phyloP scores from a whole-genome alignment of 2,113 vertebrate genomes.

The Grallaria varia region DNA sequence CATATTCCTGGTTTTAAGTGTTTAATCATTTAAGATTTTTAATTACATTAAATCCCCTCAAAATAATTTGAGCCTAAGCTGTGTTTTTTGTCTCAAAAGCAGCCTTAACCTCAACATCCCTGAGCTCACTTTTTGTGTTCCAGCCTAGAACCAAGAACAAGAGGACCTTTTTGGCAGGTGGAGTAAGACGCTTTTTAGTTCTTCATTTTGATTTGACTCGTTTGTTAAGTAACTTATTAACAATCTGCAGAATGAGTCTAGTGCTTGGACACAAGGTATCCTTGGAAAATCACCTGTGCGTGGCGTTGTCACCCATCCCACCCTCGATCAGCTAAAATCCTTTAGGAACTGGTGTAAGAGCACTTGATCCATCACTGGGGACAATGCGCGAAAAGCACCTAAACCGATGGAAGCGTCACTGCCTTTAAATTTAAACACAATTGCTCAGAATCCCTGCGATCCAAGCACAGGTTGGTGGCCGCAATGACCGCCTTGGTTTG shows the following conservation, averaged over 20 bases:
- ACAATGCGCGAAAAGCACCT: accelerated
- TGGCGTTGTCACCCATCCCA: accelerated
- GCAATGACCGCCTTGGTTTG: accelerated
- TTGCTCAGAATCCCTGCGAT: accelerated
- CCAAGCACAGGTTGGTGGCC: accelerated
- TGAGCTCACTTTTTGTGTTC: not conserved
- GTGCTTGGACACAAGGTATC: accelerated
- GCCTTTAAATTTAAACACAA: not conserved
- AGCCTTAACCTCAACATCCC: not conserved
- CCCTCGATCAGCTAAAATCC: not conserved
- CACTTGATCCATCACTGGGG: accelerated
- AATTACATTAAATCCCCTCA: not conserved
- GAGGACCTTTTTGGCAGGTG: not conserved
- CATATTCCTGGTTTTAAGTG: not conserved
- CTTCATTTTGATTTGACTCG: not conserved
- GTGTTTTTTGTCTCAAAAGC: not conserved
- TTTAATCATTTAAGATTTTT: not conserved
- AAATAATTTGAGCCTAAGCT: not conserved
- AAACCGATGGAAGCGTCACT: accelerated
- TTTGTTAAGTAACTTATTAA: not conserved
- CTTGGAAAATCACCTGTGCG: accelerated
- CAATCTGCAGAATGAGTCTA: not conserved
- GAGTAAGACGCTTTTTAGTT: not conserved
- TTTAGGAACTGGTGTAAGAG: accelerated
- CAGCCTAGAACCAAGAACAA: not conserved